Percentiles rank a stretch among this genome's conserved stretches.
These are phyloP conservation scores for Harmothoe impar DNA, from an alignment of 2,888 invertebrate species.

Conservation along the genomic window DNA sequence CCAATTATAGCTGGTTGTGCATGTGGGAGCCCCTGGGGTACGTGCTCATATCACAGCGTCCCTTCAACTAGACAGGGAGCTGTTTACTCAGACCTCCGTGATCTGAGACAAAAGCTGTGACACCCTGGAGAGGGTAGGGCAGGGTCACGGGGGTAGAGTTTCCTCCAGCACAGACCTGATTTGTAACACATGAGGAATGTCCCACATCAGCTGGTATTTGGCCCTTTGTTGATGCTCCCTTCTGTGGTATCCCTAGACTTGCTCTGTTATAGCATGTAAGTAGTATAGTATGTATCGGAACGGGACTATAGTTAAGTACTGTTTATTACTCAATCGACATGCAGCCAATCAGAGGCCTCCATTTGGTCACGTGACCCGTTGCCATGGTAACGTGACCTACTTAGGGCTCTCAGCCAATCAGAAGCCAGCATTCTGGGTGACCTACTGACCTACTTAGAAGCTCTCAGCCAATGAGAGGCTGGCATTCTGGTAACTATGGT, in stretches of 20 bases:
- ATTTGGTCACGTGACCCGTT: too few species aligned
- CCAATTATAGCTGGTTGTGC: background rate
- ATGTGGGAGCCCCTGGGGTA: background rate
- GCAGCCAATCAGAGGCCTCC: too few species aligned
- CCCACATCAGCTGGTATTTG: background rate
- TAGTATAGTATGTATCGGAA: too few species aligned
- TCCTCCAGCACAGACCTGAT: slow-evolving; percentile 43
- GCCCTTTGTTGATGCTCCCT: slow-evolving; percentile 6
- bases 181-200: slow-evolving; percentile 51
- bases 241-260: background rate
- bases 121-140: slow-evolving; percentile 38
- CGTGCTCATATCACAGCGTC: background rate
- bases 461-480: too few species aligned
- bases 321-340: too few species aligned
- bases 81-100: background rate
- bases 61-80: background rate
- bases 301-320: too few species aligned
- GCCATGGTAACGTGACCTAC: too few species aligned
- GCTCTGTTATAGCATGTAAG: too few species aligned
- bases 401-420: too few species aligned
- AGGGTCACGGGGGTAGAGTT: slow-evolving; percentile 41
- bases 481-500: too few species aligned
- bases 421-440: too few species aligned
- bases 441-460: too few species aligned
- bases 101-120: slow-evolving; percentile 19